Percentiles rank a stretch among this genome's conserved stretches.
These are phyloP conservation scores for Anhinga anhinga DNA, from an alignment of 2,113 vertebrate species.

Conservation along the genomic window DNA sequence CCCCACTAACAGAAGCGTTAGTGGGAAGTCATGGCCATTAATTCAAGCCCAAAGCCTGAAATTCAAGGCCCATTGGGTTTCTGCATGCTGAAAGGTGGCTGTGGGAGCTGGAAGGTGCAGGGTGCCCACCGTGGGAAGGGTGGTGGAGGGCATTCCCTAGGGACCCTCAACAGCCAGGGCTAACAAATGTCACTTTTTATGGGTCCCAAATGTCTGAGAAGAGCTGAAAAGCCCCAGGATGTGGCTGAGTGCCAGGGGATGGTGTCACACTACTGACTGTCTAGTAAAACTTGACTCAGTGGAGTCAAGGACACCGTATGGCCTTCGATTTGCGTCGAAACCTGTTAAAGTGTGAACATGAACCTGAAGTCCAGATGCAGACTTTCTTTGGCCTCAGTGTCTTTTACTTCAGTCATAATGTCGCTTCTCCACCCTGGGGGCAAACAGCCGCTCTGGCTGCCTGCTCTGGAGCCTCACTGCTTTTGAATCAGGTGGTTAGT, in stretches of 20 bases:
- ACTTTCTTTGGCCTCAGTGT: background rate
- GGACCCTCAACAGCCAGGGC: background rate
- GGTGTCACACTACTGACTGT: background rate
- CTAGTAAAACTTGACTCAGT: background rate
- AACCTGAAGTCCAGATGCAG: background rate
- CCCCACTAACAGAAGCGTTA: background rate
- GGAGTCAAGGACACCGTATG: slow-evolving; percentile 26
- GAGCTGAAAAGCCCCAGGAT: background rate
- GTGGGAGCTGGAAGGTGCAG: background rate
- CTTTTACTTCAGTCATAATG: background rate
- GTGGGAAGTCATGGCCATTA: background rate
- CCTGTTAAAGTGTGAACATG: background rate
- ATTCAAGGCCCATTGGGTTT: background rate
- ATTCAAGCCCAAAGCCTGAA: background rate
- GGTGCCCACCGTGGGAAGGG: background rate
- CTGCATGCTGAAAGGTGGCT: background rate
- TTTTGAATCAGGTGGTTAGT: background rate
- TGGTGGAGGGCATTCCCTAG: background rate
- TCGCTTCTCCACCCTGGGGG: background rate
- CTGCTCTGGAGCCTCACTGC: background rate
- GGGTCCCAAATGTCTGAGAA: slow-evolving; percentile 1
- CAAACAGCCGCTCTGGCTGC: background rate
- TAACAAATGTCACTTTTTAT: background rate
- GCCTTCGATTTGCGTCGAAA: background rate
- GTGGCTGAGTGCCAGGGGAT: background rate